Percentiles rank a stretch among this genome's conserved stretches.
Conservation (phyloP, 2,888 invertebrate genomes). For the Seira ritae region DNA sequence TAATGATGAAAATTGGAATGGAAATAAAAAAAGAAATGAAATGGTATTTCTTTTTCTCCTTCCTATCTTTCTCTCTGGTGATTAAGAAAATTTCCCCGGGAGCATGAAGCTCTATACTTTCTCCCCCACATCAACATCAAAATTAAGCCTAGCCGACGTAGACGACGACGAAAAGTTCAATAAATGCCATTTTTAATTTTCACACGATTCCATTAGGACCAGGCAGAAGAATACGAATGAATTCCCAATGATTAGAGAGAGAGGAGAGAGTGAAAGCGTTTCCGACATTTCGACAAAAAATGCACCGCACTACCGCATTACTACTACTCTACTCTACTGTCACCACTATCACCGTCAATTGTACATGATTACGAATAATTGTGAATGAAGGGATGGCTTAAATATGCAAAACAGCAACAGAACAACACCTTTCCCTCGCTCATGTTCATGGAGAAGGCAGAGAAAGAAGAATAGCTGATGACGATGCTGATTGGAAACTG, state of each 20-base stretch:
- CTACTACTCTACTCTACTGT: too few relatives aligned
- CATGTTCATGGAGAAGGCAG: too few relatives aligned
- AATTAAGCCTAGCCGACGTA: not conserved
- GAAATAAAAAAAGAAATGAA: slow-evolving; percentile 4
- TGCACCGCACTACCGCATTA: not conserved
- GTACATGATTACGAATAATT: slow-evolving; percentile 21
- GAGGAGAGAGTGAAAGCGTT: not conserved
- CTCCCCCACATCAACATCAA: slow-evolving; percentile 25
- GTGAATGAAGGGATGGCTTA: slow-evolving; percentile 32
- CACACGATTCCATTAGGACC: slow-evolving; percentile 57
- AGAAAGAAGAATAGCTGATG: not conserved
- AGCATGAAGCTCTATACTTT: not conserved
- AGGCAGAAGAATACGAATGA: too few relatives aligned
- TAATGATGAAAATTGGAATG: slow-evolving; percentile 7
- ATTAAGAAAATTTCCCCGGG: not conserved
- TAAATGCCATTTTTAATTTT: slow-evolving; percentile 65
- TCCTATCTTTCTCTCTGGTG: not conserved
- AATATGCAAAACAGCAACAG: slow-evolving; percentile 38
- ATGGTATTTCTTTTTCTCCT: not conserved
- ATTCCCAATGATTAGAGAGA: not conserved
- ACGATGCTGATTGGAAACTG: not conserved
- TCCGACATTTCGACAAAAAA: not conserved
- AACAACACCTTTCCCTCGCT: too few relatives aligned
- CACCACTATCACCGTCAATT: not conserved
- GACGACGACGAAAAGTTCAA: slow-evolving; percentile 38